Evolutionary conservation across 1,140 invertebrate genomes (phyloP), one percentile per base, ranked within the genome.

Genomic region (Drosophila cardini): DNA sequence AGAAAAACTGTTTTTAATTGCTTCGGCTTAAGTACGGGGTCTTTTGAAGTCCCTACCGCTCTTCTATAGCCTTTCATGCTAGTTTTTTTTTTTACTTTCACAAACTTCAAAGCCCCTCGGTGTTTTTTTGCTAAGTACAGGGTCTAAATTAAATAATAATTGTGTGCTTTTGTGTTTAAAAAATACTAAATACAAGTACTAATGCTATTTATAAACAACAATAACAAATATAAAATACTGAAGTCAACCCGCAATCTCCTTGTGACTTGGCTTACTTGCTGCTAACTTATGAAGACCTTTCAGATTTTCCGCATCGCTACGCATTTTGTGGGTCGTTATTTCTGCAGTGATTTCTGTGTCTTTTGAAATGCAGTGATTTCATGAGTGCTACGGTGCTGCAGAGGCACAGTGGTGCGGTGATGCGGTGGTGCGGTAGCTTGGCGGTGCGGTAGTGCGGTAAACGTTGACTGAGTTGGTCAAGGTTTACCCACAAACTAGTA

Each of bases 291-390:
- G 53, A 50, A 78, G 76, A 78, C 75, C 82, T 87, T 71, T 87
- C 76, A 79, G 76, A 86, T 87, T 86, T 86, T 86, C 82, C 82
- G 79, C 79, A 67, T 87, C 68, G 75, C 57, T 79, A 70, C 73
- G 63, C 64, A 53, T 76, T 61, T 64, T 75, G 52, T 55, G 69
- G 60, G 34, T 56, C 52, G 63, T 61, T 40, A 61, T 52, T 56
- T 60, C 76, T 61, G 75, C 62, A 55, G 16, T 42, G 69, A 76
- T 76, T 72, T 79, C 32, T 68, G 60, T 70, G 79, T 71, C 63
- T 87, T 86, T 83, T 87, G 84, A 87, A 86, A 87, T 69, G 72
- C 84, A 67, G 67, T 72, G 68, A 78, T 76, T 85, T 85, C 76
- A 73, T 63, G 68, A 78, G 45, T 50, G 58, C 52, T 69, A 18